phyloP scores from a whole-genome alignment of 2,797 vertebrate species.

The Smutsia temminckii region DNA sequence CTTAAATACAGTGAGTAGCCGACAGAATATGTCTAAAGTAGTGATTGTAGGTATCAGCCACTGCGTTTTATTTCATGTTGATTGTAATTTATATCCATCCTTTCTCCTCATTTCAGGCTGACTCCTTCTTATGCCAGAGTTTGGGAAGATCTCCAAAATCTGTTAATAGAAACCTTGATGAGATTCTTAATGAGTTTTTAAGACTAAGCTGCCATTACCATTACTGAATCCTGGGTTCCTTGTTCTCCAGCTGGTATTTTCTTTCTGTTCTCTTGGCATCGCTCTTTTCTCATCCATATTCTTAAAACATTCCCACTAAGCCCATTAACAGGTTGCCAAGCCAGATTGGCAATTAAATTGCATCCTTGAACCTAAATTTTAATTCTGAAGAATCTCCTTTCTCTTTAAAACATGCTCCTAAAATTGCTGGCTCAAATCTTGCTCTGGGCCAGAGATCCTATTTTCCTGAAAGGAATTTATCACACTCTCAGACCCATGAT shows the following conservation, averaged over 20 bases:
- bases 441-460: not conserved
- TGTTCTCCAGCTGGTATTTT: not conserved
- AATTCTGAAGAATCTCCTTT: not conserved
- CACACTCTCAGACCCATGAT: not conserved
- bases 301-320: not conserved
- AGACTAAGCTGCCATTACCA: not conserved
- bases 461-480: constrained; percentile 12
- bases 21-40: not conserved
- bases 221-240: not conserved
- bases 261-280: not conserved
- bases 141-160: not conserved
- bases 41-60: not conserved
- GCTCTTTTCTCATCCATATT: not conserved
- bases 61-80: not conserved
- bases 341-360: not conserved
- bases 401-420: not conserved
- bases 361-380: not conserved
- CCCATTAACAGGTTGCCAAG: not conserved
- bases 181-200: not conserved
- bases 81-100: not conserved
- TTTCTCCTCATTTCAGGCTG: not conserved
- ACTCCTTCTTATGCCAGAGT: not conserved
- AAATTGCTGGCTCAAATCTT: not conserved
- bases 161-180: not conserved
- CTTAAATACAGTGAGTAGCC: not conserved